Evolutionary conservation across 1,140 invertebrate genomes (phyloP), one percentile per base, ranked within the genome.

Genomic region (Thaumetopoea pityocampa): DNA sequence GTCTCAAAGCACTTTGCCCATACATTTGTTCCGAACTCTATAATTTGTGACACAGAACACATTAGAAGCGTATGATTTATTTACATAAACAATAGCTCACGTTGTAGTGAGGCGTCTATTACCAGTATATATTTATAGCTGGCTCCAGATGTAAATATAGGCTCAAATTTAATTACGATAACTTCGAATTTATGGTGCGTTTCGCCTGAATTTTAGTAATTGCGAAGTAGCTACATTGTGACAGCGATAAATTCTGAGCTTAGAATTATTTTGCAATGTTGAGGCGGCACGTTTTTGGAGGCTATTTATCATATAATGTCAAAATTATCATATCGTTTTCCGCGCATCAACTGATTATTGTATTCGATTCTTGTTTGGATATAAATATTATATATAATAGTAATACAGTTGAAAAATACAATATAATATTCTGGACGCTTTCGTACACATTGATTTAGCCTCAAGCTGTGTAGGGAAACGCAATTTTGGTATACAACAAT

Each of bases 61-160:
- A n/a, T n/a, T n/a, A 64, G 54, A 51, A 38, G 44, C 59, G 45
- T 48, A 45, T 74, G 73, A 74, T 78, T 74, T 76, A 73, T 67
- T 52, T 61, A 61, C 59, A 42, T 47, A 55, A 57, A 55, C 54
- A 58, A 53, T 58, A 52, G 50, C 54, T 47, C 9, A 27, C 32
- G n/a, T 49, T 50, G 6, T 24, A 20, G 16, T 30, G 37, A 35
- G 29, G 47, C 34, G 58, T 38, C 53, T 55, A 72, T 72, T 68
- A 74, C 34, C 37, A n/a, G n/a, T n/a, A n/a, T n/a, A n/a, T n/a
- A 50, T 67, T 59, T 69, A 60, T 19, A 26, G 36, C 33, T 4
- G 3, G 23, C 10, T 30, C 11, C 35, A 16, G n/a, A n/a, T 27
- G 5, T n/a, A 17, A 40, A 24, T 32, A 8, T 32, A 30, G 19